A percentile compares a stretch with the other conserved stretches of the same genome.
Evolutionary conservation across 2,113 vertebrate genomes (phyloP).

Genomic region (Excalfactoria chinensis): DNA sequence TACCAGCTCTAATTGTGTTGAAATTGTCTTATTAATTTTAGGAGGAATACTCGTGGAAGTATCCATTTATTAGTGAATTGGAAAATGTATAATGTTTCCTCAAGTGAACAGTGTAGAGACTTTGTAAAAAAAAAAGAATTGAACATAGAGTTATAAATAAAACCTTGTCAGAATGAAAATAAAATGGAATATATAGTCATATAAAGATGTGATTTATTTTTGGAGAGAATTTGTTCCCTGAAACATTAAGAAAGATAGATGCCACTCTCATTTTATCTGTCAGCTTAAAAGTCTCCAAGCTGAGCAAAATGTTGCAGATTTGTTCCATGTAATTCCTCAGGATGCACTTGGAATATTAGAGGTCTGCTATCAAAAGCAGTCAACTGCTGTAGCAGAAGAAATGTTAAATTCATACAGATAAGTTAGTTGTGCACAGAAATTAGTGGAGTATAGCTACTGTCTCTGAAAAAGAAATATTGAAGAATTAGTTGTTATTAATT

Average conservation of each 20-base stretch:
- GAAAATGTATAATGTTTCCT: not conserved
- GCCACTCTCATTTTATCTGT: not conserved
- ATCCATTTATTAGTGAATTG: not conserved
- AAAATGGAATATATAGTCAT: not conserved
- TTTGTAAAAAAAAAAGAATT: not conserved
- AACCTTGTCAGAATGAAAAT: not conserved
- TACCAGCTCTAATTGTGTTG: not conserved
- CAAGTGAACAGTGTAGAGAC: not conserved
- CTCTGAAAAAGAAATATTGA: not conserved
- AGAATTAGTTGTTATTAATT: not conserved
- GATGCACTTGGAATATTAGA: not conserved
- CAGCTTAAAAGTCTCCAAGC: not conserved
- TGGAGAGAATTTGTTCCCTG: not conserved
- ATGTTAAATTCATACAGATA: not conserved
- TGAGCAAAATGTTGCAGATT: not conserved
- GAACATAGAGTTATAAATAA: not conserved
- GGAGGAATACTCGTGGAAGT: not conserved
- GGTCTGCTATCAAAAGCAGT: not conserved
- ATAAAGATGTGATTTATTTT: not conserved
- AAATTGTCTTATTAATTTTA: slow-evolving; percentile 29
- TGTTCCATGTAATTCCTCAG: not conserved
- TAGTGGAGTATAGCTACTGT: not conserved
- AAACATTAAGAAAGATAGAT: not conserved
- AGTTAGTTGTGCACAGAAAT: not conserved
- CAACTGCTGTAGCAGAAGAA: not conserved